These are phyloP conservation scores for Imbricaverruca yamaguchii DNA, from an alignment of 2,888 invertebrate species.

Conservation along the genomic window DNA sequence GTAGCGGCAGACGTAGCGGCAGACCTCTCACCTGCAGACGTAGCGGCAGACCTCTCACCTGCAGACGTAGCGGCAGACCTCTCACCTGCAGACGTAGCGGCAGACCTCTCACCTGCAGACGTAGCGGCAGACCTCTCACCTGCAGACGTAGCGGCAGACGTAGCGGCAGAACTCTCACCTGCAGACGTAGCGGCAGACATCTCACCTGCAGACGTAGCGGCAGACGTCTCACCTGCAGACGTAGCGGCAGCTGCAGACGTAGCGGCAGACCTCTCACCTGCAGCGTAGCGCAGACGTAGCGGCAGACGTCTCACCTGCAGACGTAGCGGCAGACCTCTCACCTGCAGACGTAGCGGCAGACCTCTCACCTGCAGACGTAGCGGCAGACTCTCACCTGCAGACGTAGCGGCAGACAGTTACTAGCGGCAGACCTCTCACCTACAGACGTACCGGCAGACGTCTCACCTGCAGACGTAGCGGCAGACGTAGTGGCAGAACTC, in stretches of 20 bases:
- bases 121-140: neutral
- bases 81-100: constrained; percentile 21
- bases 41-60: neutral
- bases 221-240: constrained; percentile 8
- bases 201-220: constrained; percentile 21
- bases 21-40: constrained; percentile 4
- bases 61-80: neutral
- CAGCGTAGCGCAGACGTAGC: neutral
- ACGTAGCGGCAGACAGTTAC: too few relatives aligned
- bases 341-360: too few relatives aligned
- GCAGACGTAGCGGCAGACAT: neutral
- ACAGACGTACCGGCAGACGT: too few relatives aligned
- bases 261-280: neutral
- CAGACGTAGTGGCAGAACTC: neutral
- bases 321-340: too few relatives aligned
- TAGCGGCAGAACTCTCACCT: neutral
- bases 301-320: too few relatives aligned
- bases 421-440: too few relatives aligned
- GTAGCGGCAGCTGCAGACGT: too few relatives aligned
- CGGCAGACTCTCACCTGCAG: too few relatives aligned
- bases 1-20: too few relatives aligned
- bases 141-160: too few relatives aligned
- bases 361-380: too few relatives aligned
- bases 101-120: constrained; percentile 2
- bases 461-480: too few relatives aligned